Base-by-base conservation (phyloP, 2,113 vertebrate genomes). In the Corapipo altera region DNA sequence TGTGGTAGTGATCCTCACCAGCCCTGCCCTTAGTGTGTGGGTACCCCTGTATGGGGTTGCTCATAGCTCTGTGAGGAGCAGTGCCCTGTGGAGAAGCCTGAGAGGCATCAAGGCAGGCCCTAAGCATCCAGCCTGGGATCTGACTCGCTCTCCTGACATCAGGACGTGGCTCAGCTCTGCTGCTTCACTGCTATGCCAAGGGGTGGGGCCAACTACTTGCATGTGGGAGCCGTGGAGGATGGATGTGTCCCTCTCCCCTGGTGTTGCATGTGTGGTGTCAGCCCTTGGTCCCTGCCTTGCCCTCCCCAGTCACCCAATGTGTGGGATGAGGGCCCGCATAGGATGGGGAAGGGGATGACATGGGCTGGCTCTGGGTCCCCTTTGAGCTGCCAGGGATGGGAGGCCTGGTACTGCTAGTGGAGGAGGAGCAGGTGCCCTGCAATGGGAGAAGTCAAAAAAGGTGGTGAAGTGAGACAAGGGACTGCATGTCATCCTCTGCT, bases 201-300 rank as follows among this genome's bases (percentile, higher is more conserved):
- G 72, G 43, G 11, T 0, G 3, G 70, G n/a, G 16, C 70, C 18
- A 32, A 28, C 33, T 74, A 6, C 51, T 26, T 0, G 5, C 46
- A 13, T 13, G 19, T 37, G 82, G 48, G 46, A 66, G 75, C 44
- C 21, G 7, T 2, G 10, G 62, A 39, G 33, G 15, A 2, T 12
- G 35, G 41, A 48, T 0, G 0, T 17, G 39, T 41, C 8, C 18
- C 13, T 85, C 35, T 82, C 5, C 37, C 41, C 33, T 58, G 49
- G 28, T 22, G 17, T 41, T 39, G 24, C 6, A 4, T 3, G 28
- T 0, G 2, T 1, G 3, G 23, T 37, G 19, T 59, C 58, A 70
- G 61, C 43, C 46, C 51, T 79, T 80, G 54, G 24, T 76, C 75
- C 55, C 43, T 49, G 61, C n/a, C 16, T 49, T 57, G 35, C 6